Evolutionary conservation across 1,140 invertebrate species (phyloP), one percentile per base, ranked within the genome.

Genomic region (Pygmarrhopalites habei): DNA sequence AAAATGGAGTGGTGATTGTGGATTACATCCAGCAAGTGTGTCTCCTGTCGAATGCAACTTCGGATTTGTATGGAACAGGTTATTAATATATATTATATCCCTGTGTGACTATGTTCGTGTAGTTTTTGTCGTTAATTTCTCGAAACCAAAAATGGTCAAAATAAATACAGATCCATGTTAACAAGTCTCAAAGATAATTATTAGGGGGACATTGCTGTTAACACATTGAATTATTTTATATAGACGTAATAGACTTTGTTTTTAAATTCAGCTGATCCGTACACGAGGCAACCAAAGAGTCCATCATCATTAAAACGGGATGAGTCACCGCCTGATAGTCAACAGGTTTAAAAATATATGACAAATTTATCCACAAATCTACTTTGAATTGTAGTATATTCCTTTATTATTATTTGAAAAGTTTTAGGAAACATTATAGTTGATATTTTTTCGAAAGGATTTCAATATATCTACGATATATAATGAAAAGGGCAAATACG

Each of bases 21-120:
- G 95, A 98, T 81, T 87, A 92, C 76, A 82, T 93, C 73, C 92
- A 95, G 77, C 92, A 91, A 79, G 83, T 85, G 62, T 88, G 89
- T 77, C 82, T 98, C 67, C 79, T 93, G 67, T 94, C 92, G 77
- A 80, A 90, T 73, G 84, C 84, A 66, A 86, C 87, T 65, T 81
- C 85, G 65, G 92, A 95, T 77, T 82, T 97, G 67, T 95, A 95
- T 80, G 89, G 89, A 61, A 79, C 80, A 39, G 82, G 84, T 65
- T n/a, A n/a, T n/a, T n/a, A n/a, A n/a, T n/a, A n/a, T n/a, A n/a
- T n/a, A 92, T 95, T 79, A 90, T 90, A 25, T 28, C 4, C 7
- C 21, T 55, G 29, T 21, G 5, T 14, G 15, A 7, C 7, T 39
- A n/a, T n/a, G n/a, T n/a, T n/a, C n/a, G n/a, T n/a, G n/a, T n/a